Evolutionary conservation across 1,140 invertebrate genomes (phyloP).

Genomic region (Ditylenchus dipsaci): DNA sequence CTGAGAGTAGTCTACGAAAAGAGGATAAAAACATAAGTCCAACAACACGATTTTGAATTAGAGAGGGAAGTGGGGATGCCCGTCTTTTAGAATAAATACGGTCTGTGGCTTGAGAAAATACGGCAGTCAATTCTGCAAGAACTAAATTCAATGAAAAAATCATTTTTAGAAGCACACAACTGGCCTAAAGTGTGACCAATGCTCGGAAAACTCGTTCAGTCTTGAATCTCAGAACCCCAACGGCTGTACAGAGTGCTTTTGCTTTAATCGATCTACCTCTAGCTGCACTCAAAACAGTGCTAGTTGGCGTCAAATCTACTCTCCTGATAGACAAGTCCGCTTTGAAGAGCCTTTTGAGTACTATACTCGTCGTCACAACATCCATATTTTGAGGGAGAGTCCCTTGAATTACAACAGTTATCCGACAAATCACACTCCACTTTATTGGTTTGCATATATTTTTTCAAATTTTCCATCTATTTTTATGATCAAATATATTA

Average conservation of each 20-base stretch:
- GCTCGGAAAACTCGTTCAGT: slow-evolving; percentile 80
- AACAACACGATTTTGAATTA: no score
- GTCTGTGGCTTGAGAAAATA: no score
- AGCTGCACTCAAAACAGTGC: slow-evolving; percentile 64
- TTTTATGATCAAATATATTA: background rate
- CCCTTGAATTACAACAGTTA: slow-evolving; percentile 54
- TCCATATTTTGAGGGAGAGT: slow-evolving; percentile 43
- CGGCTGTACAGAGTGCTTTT: slow-evolving; percentile 95
- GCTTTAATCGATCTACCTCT: slow-evolving; percentile 81
- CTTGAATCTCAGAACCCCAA: slow-evolving; percentile 76
- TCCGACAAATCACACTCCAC: slow-evolving; percentile 50
- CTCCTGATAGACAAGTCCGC: slow-evolving; percentile 46
- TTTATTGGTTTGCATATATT: slow-evolving; percentile 46
- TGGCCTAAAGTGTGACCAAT: slow-evolving; percentile 76
- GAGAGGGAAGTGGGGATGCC: no score
- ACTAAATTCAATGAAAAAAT: background rate
- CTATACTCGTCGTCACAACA: slow-evolving; percentile 44
- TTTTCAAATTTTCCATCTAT: background rate
- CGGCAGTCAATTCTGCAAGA: no score
- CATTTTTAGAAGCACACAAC: slow-evolving; percentile 66
- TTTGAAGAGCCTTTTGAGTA: slow-evolving; percentile 50
- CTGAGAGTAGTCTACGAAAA: no score
- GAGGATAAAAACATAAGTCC: no score
- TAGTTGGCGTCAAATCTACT: slow-evolving; percentile 55
- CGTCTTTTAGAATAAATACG: no score